These are phyloP conservation scores for Barypeithes pellucidus DNA, from an alignment of 2,888 invertebrate genomes.

Conservation along the genomic window DNA sequence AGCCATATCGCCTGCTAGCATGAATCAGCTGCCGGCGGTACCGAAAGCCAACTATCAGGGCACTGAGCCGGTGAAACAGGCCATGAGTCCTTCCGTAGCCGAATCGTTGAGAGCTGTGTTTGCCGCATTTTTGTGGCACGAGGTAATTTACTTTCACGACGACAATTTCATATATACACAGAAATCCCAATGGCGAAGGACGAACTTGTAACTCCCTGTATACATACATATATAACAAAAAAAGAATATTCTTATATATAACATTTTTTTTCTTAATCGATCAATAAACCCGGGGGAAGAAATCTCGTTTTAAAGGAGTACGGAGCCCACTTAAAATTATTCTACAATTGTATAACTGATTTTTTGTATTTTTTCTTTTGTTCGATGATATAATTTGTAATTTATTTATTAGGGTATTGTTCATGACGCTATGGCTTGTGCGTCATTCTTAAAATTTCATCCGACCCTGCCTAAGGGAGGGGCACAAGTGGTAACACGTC, in stretches of 20 bases:
- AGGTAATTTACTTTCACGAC: conserved; percentile 65
- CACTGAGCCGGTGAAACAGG: conserved; percentile 82
- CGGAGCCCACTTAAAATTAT: no score
- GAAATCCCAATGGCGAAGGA: no score
- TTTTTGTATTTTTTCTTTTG: no score
- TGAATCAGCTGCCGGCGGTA: conserved; percentile 67
- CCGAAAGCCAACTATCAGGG: conserved; percentile 65
- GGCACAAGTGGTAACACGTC: conserved; percentile 82
- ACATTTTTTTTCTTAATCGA: no score
- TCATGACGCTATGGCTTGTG: conserved; percentile 98
- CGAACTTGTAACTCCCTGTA: no score
- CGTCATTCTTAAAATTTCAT: conserved; percentile 95
- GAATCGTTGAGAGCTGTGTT: conserved; percentile 95
- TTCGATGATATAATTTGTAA: no score
- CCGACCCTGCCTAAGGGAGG: conserved; percentile 88
- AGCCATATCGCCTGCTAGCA: conserved; percentile 69
- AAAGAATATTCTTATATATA: no score
- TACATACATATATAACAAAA: no score
- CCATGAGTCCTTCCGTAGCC: conserved; percentile 92
- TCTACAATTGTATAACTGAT: no score
- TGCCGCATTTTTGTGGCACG: conserved; percentile 97
- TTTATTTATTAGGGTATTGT: conserved; percentile 79
- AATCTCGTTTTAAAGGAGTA: no score
- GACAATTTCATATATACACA: no score
- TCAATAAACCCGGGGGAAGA: no score